Percentiles rank a stretch among this genome's conserved stretches.
These are phyloP conservation scores for Caenorhabditis drosophilae DNA, from an alignment of 2,888 invertebrate species.

Conservation along the genomic window DNA sequence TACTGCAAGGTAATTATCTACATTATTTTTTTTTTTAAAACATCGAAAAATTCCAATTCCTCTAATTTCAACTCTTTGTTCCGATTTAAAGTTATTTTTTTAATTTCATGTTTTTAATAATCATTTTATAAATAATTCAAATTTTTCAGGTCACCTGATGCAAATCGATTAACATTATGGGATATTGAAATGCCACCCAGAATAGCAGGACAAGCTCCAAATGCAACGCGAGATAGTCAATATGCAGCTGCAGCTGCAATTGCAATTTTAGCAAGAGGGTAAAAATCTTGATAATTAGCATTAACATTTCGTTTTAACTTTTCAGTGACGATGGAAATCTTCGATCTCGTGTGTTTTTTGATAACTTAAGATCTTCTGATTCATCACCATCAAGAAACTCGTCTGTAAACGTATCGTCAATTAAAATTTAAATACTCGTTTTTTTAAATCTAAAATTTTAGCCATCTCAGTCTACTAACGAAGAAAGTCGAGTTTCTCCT, in stretches of 20 bases:
- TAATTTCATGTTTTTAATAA: neutral
- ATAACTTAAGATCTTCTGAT: no score
- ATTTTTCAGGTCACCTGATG: constrained; percentile 16
- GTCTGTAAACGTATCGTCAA: no score
- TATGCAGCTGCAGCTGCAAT: constrained; percentile 48
- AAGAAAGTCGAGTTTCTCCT: no score
- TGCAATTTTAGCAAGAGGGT: constrained; percentile 41
- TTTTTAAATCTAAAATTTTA: no score
- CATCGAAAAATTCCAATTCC: no score
- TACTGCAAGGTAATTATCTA: constrained; percentile 18
- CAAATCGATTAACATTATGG: constrained; percentile 35
- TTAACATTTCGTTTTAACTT: neutral
- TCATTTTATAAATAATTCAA: neutral
- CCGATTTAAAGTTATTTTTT: no score
- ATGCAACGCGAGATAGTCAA: constrained; percentile 41
- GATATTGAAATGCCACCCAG: constrained; percentile 44
- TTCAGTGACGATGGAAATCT: constrained; percentile 17
- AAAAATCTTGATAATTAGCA: constrained; percentile 2
- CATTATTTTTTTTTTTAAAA: no score
- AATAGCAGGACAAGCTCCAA: constrained; percentile 16
- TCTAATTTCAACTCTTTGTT: no score
- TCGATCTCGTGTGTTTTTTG: constrained; percentile 13
- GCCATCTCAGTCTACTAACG: no score
- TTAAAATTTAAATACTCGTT: no score
- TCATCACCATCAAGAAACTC: no score